These are phyloP conservation scores for Pteromalus puparum DNA, from an alignment of 1,140 invertebrate species.

Conservation along the genomic window DNA sequence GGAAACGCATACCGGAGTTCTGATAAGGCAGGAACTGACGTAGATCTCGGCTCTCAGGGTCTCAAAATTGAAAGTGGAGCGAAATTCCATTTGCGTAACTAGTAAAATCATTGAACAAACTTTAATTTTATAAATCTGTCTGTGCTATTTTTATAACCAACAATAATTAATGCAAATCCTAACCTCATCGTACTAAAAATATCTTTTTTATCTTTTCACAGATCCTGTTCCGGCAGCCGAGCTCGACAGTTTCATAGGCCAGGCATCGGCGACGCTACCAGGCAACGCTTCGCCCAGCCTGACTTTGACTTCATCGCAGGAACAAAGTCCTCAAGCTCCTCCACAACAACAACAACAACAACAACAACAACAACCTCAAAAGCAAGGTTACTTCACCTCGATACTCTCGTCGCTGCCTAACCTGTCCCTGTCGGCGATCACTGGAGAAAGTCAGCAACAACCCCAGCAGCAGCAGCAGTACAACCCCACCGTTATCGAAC, in stretches of 20 bases:
- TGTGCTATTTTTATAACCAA: neutral
- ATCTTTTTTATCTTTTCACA: slow-evolving; percentile 52
- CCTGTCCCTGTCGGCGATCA: slow-evolving; percentile 64
- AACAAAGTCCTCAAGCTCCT: neutral
- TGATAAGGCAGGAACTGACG: slow-evolving; percentile 20
- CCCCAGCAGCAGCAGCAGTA: slow-evolving; percentile 25
- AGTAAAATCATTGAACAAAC: neutral
- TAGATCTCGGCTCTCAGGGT: neutral
- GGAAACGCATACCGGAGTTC: slow-evolving; percentile 12
- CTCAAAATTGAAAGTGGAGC: neutral
- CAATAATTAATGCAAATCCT: neutral
- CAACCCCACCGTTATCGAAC: neutral
- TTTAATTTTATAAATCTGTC: neutral
- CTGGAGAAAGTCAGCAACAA: slow-evolving; percentile 48
- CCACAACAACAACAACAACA: slow-evolving; percentile 46
- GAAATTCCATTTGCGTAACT: neutral
- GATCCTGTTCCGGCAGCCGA: slow-evolving; percentile 60
- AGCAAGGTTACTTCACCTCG: slow-evolving; percentile 68
- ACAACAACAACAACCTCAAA: slow-evolving; percentile 59
- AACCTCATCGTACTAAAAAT: neutral
- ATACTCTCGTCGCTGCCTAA: slow-evolving; percentile 70
- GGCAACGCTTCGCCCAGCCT: neutral
- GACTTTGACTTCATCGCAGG: neutral
- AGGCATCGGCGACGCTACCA: slow-evolving; percentile 42
- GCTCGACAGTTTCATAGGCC: slow-evolving; percentile 62